Percentiles rank a stretch among this genome's conserved stretches.
phyloP scores from a whole-genome alignment of 2,113 vertebrate genomes.

The Terrapene triunguis region DNA sequence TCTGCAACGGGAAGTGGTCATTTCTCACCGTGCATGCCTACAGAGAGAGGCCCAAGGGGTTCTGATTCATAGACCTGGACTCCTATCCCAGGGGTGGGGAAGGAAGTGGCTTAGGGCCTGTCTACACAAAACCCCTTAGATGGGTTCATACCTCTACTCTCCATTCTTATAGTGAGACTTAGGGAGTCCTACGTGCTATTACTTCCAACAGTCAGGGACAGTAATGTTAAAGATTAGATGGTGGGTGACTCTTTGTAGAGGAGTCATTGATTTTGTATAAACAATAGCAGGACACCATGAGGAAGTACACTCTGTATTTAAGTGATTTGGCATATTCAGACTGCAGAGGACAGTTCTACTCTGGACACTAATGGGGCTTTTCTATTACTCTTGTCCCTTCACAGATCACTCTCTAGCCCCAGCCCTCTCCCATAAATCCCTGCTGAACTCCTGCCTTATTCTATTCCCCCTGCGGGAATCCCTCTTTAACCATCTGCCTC shows the following conservation, averaged over 20 bases:
- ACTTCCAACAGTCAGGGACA: not conserved
- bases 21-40: not conserved
- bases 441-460: not conserved
- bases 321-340: not conserved
- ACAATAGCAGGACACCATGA: not conserved
- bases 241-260: not conserved
- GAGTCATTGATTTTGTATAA: not conserved
- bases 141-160: not conserved
- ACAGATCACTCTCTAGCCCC: not conserved
- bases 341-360: not conserved
- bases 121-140: not conserved
- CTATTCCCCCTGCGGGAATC: not conserved
- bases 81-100: not conserved
- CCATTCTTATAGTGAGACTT: not conserved
- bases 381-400: not conserved
- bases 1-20: slow-evolving; percentile 75
- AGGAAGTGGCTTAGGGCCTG: not conserved
- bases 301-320: not conserved
- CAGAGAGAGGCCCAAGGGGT: not conserved
- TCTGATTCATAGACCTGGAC: not conserved
- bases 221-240: not conserved
- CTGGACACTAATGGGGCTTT: not conserved
- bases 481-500: not conserved
- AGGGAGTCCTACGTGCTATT: not conserved
- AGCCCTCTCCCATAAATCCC: not conserved